Evolutionary conservation across 2,888 invertebrate genomes (phyloP).

Genomic region (Stictocephala bisonia): DNA sequence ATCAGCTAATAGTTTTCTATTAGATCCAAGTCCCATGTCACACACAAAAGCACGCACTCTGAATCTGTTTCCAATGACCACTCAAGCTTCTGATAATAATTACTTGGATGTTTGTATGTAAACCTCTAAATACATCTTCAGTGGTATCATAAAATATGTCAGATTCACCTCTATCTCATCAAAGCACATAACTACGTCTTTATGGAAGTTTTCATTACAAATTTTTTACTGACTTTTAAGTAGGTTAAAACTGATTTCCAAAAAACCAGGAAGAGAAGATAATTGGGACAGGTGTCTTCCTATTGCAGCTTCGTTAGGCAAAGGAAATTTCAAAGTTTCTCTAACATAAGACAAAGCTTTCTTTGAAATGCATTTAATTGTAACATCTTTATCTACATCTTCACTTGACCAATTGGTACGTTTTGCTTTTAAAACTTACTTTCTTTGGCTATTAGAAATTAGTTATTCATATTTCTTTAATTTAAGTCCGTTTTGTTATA

Average conservation of each 20-base stretch:
- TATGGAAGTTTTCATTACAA: background rate
- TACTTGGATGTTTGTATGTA: too few species aligned
- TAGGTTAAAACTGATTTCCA: slow-evolving; percentile 1
- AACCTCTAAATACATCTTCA: too few species aligned
- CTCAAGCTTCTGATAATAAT: too few species aligned
- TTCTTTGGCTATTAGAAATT: background rate
- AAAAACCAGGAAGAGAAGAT: slow-evolving; percentile 1
- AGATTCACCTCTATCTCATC: background rate
- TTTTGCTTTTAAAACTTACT: background rate
- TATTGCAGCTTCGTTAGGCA: background rate
- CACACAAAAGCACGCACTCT: too few species aligned
- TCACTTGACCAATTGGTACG: slow-evolving; percentile 7
- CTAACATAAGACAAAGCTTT: too few species aligned
- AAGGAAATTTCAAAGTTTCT: background rate
- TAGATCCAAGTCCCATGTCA: too few species aligned
- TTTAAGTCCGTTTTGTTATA: background rate
- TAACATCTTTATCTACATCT: background rate
- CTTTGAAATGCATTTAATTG: background rate
- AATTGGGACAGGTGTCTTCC: background rate
- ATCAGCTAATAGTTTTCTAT: too few species aligned
- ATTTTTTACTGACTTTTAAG: background rate
- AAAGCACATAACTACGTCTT: slow-evolving; percentile 1
- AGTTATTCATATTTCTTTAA: background rate
- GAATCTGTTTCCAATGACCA: too few species aligned
- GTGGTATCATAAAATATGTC: background rate